Evolutionary conservation across 2,888 invertebrate genomes (phyloP).

Genomic region (Pachliopta kotzebuea): DNA sequence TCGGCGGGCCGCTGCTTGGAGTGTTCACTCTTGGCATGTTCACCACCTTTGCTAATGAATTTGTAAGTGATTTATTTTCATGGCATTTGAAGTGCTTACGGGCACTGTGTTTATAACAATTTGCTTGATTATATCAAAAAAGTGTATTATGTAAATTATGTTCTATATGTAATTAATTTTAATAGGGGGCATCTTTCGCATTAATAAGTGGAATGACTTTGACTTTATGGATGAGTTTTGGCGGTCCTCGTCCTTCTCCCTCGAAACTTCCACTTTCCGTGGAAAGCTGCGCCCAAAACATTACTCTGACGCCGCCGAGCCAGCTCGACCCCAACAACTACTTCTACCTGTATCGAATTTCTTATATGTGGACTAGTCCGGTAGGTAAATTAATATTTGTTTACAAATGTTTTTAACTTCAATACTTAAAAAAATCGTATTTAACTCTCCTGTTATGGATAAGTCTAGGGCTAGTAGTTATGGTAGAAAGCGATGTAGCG

Average conservation of each 20-base stretch:
- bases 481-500: no score
- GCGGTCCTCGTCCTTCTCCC: slow-evolving; percentile 88
- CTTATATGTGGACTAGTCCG: slow-evolving; percentile 86
- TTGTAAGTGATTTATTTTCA: slow-evolving; percentile 59
- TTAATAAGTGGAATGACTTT: slow-evolving; percentile 83
- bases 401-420: no score
- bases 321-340: slow-evolving; percentile 53
- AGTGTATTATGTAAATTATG: no score
- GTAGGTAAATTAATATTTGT: slow-evolving; percentile 44
- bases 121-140: no score
- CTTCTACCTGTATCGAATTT: slow-evolving; percentile 85
- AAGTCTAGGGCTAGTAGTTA: no score
- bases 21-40: slow-evolving; percentile 93
- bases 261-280: slow-evolving; percentile 78
- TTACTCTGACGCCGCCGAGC: slow-evolving; percentile 39
- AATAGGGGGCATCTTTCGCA: slow-evolving; percentile 85
- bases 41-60: slow-evolving; percentile 85
- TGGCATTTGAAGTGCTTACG: no score
- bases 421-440: no score
- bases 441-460: no score
- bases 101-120: no score
- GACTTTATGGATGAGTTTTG: slow-evolving; percentile 92
- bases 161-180: no score
- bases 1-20: slow-evolving; percentile 93
- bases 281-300: slow-evolving; percentile 75